phyloP scores from a whole-genome alignment of 2,888 invertebrate genomes.

The Ceramica pisi region DNA sequence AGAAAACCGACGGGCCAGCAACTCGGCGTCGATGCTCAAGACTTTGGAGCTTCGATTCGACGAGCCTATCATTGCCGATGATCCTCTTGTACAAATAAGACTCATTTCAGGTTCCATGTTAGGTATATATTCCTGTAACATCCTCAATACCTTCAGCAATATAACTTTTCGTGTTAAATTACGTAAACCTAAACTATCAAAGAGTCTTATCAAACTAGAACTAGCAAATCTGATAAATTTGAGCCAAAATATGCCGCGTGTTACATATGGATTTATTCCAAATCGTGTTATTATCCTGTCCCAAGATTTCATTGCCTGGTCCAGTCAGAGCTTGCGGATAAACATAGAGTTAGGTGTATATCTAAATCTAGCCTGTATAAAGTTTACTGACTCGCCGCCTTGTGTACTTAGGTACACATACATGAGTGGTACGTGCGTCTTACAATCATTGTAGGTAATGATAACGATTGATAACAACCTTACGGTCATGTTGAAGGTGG shows the following conservation, averaged over 20 bases:
- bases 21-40: no score
- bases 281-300: constrained; percentile 20
- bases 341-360: constrained; percentile 57
- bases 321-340: constrained; percentile 35
- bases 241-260: background rate
- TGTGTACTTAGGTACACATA: constrained; percentile 43
- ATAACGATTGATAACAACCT: constrained; percentile 62
- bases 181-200: background rate
- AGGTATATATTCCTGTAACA: background rate
- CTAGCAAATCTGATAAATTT: constrained; percentile 14
- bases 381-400: constrained; percentile 61
- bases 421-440: constrained; percentile 47
- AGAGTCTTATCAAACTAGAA: constrained; percentile 3
- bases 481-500: constrained; percentile 47
- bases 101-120: background rate
- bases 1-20: no score
- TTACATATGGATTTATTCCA: constrained; percentile 23
- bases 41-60: no score
- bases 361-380: constrained; percentile 60
- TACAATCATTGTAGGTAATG: constrained; percentile 55
- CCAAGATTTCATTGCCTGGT: constrained; percentile 46
- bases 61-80: no score
- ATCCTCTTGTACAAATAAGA: background rate
- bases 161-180: background rate
- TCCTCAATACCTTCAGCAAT: background rate